phyloP scores from a whole-genome alignment of 2,888 invertebrate genomes.

The Nesidiocoris tenuis region DNA sequence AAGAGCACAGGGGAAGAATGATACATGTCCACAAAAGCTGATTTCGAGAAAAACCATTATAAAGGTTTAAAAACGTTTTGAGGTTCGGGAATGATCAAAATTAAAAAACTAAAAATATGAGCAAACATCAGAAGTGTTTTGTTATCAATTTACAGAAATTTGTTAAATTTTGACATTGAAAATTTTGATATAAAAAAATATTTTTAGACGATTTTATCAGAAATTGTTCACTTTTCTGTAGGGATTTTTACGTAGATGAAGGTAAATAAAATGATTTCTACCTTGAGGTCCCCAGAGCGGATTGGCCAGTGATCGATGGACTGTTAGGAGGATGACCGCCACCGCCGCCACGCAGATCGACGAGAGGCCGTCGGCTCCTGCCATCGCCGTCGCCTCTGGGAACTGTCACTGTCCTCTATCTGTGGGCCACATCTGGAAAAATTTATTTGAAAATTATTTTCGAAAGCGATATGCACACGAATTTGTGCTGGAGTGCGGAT shows the following conservation, averaged over 20 bases:
- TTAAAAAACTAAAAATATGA: background rate
- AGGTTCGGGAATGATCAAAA: too few relatives aligned
- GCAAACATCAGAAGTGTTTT: background rate
- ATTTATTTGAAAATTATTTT: background rate
- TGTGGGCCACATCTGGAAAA: constrained; percentile 28
- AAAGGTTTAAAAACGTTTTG: too few relatives aligned
- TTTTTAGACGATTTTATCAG: too few relatives aligned
- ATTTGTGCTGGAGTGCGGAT: too few relatives aligned
- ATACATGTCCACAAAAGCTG: too few relatives aligned
- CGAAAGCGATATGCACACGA: background rate
- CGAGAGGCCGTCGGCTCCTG: constrained; percentile 21
- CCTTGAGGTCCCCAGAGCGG: constrained; percentile 40
- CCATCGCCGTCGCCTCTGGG: constrained; percentile 32
- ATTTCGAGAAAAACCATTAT: too few relatives aligned
- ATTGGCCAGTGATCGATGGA: constrained; percentile 26
- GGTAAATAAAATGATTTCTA: too few relatives aligned
- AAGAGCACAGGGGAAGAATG: too few relatives aligned
- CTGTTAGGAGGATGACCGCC: constrained; percentile 27
- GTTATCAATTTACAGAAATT: too few relatives aligned
- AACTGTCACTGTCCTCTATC: constrained; percentile 13
- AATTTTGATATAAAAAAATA: too few relatives aligned
- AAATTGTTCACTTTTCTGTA: too few relatives aligned
- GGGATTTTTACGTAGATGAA: too few relatives aligned
- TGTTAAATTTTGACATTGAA: background rate
- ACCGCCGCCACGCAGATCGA: constrained; percentile 17